Base-by-base conservation (phyloP, 2,888 invertebrate species). In the Eupeodes latifasciatus region DNA sequence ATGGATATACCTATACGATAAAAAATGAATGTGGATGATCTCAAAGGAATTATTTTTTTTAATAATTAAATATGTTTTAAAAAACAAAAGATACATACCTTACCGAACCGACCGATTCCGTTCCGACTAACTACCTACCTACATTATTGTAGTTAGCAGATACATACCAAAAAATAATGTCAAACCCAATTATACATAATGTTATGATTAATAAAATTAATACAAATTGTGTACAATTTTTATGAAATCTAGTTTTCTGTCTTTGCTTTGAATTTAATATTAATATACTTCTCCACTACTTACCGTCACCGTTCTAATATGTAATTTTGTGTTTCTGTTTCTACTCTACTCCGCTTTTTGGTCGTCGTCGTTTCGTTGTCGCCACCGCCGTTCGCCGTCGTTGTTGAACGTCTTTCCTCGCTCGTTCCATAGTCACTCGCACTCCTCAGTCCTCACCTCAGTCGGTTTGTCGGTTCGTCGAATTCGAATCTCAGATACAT, bases 211-310 rank as follows among this genome's bases (percentile, higher is more conserved):
- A 71, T 71, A 71, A 71, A 55, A 71, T 53, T 69, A 57, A 47
- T 59, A 59, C 27, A 27, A 27, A 27, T 72, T 59, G 57, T 59
- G 72, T 47, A 72, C 72, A 59, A 72, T 34, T 47, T 59, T 51
- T 66, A 72, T 59, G 55, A 55, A 71, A 71, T 71, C 71, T 71
- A 71, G 71, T 71, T 71, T 69, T 69, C 51, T 59, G 71, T 71
- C 55, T 71, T 55, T 53, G 55, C 16, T 67, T 51, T 16, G n/a
- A 16, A 51, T 67, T 67, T 51, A 44, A 19, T 40, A 27, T 27
- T 27, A 27, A 27, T 3, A 27, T 27, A 71, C 71, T 57, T 44
- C 57, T 34, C 71, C 40, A 27, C 57, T 55, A 44, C 27, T 27
- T 2, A 27, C 27, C 27, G 27, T 27, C 57, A 57, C 59, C 47